Evolutionary conservation across 1,140 invertebrate species (phyloP).

Genomic region (Trigoniulus corallinus): DNA sequence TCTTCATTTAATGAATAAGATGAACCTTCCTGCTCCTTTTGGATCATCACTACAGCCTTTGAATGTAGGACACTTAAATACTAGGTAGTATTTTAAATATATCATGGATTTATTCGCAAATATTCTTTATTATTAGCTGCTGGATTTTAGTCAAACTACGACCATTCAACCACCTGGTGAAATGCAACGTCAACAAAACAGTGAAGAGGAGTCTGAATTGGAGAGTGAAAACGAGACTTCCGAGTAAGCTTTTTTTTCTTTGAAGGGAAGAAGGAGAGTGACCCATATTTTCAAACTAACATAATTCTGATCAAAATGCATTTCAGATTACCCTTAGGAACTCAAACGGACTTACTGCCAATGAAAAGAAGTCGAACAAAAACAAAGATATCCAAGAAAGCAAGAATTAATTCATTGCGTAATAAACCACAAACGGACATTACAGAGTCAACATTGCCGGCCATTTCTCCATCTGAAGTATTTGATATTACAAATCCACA

Average conservation of each 20-base stretch:
- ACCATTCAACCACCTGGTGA: too few relatives aligned
- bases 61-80: neutral
- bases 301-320: neutral
- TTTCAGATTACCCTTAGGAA: neutral
- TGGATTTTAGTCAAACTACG: too few relatives aligned
- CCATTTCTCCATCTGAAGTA: slow-evolving; percentile 9
- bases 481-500: slow-evolving; percentile 16
- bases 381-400: neutral
- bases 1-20: slow-evolving; percentile 87
- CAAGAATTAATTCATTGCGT: neutral
- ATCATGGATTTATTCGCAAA: neutral
- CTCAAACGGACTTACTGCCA: neutral
- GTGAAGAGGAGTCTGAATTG: slow-evolving; percentile 54
- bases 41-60: slow-evolving; percentile 16
- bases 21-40: slow-evolving; percentile 81
- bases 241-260: neutral
- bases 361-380: neutral
- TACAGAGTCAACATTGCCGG: neutral
- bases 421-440: neutral
- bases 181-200: too few relatives aligned
- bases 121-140: neutral
- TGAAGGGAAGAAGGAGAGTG: neutral
- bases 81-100: neutral
- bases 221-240: slow-evolving; percentile 45
- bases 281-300: neutral